phyloP scores from a whole-genome alignment of 2,113 vertebrate species.

The Camelus dromedarius region DNA sequence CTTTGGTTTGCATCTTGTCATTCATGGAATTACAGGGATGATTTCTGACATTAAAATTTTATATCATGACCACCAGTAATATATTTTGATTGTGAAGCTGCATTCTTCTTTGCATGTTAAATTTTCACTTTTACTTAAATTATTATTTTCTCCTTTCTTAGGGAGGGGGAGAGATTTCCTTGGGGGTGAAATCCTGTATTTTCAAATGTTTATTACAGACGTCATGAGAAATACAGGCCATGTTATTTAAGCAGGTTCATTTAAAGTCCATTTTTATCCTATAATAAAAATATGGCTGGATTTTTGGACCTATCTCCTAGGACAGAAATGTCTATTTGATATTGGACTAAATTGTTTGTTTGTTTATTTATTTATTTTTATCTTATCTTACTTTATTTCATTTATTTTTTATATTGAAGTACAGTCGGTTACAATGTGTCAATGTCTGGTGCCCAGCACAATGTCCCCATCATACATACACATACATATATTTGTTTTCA shows the following conservation, averaged over 20 bases:
- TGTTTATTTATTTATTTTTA: too few species aligned
- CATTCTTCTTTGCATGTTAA: neutral
- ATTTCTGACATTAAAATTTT: neutral
- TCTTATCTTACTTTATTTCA: too few species aligned
- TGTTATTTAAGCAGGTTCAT: neutral
- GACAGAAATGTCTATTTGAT: neutral
- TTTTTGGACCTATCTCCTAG: neutral
- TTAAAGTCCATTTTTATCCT: neutral
- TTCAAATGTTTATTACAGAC: neutral
- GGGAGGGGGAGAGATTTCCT: neutral
- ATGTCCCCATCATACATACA: too few species aligned
- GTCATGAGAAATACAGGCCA: neutral
- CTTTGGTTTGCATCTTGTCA: neutral
- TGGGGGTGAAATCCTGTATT: neutral
- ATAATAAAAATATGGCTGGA: neutral
- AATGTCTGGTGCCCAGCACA: too few species aligned
- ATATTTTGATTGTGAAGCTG: neutral
- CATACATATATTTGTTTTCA: too few species aligned
- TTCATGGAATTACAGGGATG: neutral
- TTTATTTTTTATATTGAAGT: too few species aligned
- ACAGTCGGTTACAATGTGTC: too few species aligned
- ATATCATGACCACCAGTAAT: neutral
- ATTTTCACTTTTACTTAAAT: constrained; percentile 29
- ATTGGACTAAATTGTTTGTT: neutral
- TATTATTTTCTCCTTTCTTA: constrained; percentile 11